Evolutionary conservation across 2,797 vertebrate genomes (phyloP), one percentile per base, ranked within the genome.

Genomic region (Brotogeris chrysoptera): DNA sequence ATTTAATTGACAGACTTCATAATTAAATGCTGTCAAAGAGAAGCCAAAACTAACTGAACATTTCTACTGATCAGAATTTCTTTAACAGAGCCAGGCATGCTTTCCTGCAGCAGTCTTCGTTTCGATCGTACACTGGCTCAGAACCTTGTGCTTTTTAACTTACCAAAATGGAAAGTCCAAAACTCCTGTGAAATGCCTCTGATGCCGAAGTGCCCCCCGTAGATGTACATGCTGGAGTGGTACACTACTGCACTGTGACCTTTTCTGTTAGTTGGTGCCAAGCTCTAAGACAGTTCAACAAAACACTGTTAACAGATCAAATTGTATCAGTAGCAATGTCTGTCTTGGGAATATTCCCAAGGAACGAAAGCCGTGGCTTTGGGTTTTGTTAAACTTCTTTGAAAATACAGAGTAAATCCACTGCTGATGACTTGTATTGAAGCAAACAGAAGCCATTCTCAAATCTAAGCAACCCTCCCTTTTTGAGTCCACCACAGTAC

Each of bases 141-240:
- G 72, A 93, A 61, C 24, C 23, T 59, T 49, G 19, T 44, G 32
- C 8, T 68, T 80, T 92, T 91, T 59, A 85, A 96, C 98, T 98
- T 81, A 98, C 98, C 98, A 49, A 99, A 98, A 88, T 97, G 70
- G 90, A 99, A 98, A 86, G 94, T 97, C 99, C 99, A 99, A 50
- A 99, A 98, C 43, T 99, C 99, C 82, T 98, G 98, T 9, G 98
- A 98, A 60, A 98, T 97, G 79, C 98, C 99, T 91, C 97, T 98
- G 47, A 99, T 98, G 96, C 99, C 98, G 4, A 99, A 49, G 41
- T 98, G 98, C 28, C 99, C 99, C 44, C 99, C 98, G 1, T 99
- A 99, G 78, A 99, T 47, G 73, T 98, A 98, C 98, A 99, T 99
- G 83, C 94, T 96, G 7, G 98, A 97, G 61, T 86, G 95, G 8